A percentile compares a stretch with the other conserved stretches of the same genome.
Evolutionary conservation across 2,888 invertebrate genomes (phyloP).

Genomic region (Sussaba pulchella): DNA sequence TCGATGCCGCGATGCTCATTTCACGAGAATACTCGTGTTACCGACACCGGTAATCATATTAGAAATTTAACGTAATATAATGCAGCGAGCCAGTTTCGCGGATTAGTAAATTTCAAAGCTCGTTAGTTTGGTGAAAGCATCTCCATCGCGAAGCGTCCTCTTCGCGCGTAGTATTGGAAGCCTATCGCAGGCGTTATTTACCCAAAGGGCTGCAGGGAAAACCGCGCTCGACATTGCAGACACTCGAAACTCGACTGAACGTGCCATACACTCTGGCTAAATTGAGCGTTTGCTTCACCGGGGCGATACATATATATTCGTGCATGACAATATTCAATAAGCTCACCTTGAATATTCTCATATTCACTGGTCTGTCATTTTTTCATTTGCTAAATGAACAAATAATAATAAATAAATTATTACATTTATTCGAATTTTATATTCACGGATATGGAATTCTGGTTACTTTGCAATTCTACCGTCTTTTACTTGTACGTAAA

Average conservation of each 20-base stretch:
- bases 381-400: too few relatives aligned
- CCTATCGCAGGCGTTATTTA: constrained; percentile 2
- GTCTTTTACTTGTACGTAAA: too few relatives aligned
- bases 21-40: neutral
- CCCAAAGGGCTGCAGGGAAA: constrained; percentile 18
- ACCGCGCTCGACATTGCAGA: neutral
- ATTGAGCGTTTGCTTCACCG: constrained; percentile 11
- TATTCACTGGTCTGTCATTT: neutral
- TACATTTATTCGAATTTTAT: too few relatives aligned
- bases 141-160: constrained; percentile 9
- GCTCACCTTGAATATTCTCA: neutral
- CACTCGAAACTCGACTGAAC: neutral
- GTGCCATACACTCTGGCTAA: neutral
- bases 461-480: too few relatives aligned
- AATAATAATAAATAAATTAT: too few relatives aligned
- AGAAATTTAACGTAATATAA: neutral
- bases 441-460: too few relatives aligned
- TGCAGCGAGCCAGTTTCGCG: neutral
- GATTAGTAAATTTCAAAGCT: neutral
- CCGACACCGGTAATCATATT: neutral
- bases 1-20: neutral
- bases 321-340: neutral
- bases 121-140: too few relatives aligned
- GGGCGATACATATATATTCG: neutral
- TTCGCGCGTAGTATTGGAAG: neutral